Evolutionary conservation across 2,888 invertebrate genomes (phyloP).

Genomic region (Athalia circularis): DNA sequence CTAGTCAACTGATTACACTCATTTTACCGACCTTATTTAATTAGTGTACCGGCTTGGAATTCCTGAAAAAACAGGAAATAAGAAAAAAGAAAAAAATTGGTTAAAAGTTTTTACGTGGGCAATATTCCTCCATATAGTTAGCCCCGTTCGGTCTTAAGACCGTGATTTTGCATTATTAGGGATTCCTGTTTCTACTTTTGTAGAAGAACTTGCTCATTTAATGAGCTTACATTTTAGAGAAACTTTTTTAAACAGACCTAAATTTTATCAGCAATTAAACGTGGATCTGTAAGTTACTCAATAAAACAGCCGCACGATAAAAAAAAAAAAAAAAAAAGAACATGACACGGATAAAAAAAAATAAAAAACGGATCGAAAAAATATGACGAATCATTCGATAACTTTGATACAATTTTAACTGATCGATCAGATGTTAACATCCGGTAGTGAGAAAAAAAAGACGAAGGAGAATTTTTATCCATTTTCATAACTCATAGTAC

Average conservation of each 20-base stretch:
- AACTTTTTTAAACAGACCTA: no score
- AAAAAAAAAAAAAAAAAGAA: neutral
- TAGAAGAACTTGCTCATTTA: neutral
- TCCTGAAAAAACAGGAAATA: neutral
- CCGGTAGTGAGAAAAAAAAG: conserved; percentile 19
- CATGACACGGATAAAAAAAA: neutral
- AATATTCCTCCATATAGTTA: conserved; percentile 12
- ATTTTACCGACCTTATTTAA: conserved; percentile 12
- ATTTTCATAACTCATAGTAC: conserved; percentile 6
- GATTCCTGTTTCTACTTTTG: neutral
- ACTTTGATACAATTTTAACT: neutral
- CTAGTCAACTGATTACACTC: conserved; percentile 6
- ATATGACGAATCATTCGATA: conserved; percentile 2
- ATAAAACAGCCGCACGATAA: neutral
- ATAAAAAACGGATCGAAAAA: neutral
- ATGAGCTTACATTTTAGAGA: neutral
- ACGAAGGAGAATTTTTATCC: neutral
- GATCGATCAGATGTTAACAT: conserved; percentile 27
- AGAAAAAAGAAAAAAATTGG: no score
- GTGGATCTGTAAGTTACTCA: no score
- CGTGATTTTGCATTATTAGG: conserved; percentile 15
- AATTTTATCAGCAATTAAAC: no score
- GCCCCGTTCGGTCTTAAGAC: conserved; percentile 1
- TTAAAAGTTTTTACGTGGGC: neutral
- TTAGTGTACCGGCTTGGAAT: conserved; percentile 5